These are phyloP conservation scores for Taphrorychus bicolor DNA, from an alignment of 2,888 invertebrate genomes.

Conservation along the genomic window DNA sequence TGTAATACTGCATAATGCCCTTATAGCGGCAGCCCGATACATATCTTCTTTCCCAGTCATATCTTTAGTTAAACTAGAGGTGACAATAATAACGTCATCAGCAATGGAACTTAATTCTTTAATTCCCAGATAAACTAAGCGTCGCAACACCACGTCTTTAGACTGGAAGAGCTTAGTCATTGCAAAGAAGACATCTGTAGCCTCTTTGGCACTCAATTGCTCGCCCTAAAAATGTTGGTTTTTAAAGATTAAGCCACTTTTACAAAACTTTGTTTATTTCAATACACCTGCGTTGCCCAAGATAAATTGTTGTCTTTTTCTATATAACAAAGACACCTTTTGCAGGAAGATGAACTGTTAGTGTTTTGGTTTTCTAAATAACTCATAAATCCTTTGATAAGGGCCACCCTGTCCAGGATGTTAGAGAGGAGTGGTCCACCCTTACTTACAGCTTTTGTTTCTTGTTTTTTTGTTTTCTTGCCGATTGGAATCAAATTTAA, in stretches of 20 bases:
- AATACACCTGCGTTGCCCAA: no score
- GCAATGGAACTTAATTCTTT: slow-evolving; percentile 94
- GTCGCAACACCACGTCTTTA: slow-evolving; percentile 90
- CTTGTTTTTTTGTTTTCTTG: no score
- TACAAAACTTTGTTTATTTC: no score
- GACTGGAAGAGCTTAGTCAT: slow-evolving; percentile 99
- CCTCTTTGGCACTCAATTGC: slow-evolving; percentile 89
- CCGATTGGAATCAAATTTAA: no score
- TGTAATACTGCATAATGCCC: slow-evolving; percentile 96
- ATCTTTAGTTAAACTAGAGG: slow-evolving; percentile 95
- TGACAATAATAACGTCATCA: slow-evolving; percentile 99
- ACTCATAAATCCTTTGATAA: no score
- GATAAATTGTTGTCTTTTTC: no score
- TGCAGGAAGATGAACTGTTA: no score
- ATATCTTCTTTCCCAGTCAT: slow-evolving; percentile 97
- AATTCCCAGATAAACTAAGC: slow-evolving; percentile 96
- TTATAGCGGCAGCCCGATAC: slow-evolving; percentile 93
- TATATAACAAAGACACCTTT: no score
- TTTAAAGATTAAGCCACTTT: neutral
- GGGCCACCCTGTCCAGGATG: no score
- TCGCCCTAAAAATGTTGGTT: slow-evolving; percentile 69
- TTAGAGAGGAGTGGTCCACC: no score
- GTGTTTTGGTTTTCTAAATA: no score
- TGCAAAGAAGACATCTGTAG: slow-evolving; percentile 98
- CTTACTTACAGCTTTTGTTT: no score